Evolutionary conservation across 1,140 invertebrate genomes (phyloP).

Genomic region (Leguminivora glycinivorella): DNA sequence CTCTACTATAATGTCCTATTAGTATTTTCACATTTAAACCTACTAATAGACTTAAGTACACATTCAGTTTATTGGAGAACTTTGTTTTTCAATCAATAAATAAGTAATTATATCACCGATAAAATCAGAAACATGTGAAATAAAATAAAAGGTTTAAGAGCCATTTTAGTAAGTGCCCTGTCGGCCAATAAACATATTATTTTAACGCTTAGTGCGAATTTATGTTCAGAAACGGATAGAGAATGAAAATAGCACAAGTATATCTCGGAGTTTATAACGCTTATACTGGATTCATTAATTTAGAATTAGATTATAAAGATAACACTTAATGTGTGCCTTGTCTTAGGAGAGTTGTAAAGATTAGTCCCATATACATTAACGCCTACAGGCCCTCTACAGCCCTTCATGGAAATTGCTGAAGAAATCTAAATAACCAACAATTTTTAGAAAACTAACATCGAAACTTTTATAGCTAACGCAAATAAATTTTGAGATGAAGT

Average conservation of each 20-base stretch:
- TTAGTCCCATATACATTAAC: too few species aligned
- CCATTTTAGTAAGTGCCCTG: constrained; percentile 36
- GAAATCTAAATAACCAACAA: too few species aligned
- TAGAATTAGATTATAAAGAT: neutral
- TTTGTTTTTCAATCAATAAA: neutral
- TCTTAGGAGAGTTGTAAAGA: too few species aligned
- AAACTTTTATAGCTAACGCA: too few species aligned
- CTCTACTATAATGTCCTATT: neutral
- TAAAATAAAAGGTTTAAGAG: constrained; percentile 55
- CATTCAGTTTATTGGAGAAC: neutral
- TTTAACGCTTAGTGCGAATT: neutral
- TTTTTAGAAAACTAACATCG: too few species aligned
- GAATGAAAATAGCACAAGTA: neutral
- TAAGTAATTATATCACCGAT: constrained; percentile 43
- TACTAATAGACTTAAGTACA: neutral
- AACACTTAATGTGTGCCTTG: too few species aligned
- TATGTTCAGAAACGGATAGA: neutral
- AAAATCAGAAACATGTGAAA: constrained; percentile 46
- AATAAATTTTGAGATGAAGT: too few species aligned
- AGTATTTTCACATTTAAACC: constrained; percentile 5
- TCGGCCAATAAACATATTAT: neutral
- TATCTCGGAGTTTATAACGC: neutral
- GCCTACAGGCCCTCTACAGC: too few species aligned
- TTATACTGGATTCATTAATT: neutral
- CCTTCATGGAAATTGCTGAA: too few species aligned